Percentiles rank a stretch among this genome's conserved stretches.
Conservation (phyloP, 2,797 vertebrate genomes). For the Aeoliscus strigatus region DNA sequence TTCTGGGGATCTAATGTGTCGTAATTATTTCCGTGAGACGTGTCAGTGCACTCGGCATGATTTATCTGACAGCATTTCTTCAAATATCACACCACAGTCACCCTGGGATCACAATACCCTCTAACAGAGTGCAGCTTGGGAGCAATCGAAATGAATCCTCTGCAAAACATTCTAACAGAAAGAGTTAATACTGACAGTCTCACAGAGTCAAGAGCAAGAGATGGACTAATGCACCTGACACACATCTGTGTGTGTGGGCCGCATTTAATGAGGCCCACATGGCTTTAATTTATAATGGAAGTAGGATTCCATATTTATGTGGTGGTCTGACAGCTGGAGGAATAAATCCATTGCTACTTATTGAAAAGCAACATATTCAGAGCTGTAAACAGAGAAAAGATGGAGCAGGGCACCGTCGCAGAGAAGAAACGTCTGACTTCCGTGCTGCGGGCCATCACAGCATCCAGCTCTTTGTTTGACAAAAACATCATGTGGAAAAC, state of each 20-base stretch:
- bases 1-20: conserved; percentile 18
- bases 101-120: conserved; percentile 21
- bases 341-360: too few species aligned
- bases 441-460: too few species aligned
- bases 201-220: too few species aligned
- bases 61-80: conserved; percentile 36
- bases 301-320: conserved; percentile 72
- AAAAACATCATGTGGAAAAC: too few species aligned
- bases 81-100: conserved; percentile 20
- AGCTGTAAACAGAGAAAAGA: too few species aligned
- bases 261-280: conserved; percentile 76
- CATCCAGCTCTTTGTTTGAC: too few species aligned
- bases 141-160: conserved; percentile 42
- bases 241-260: conserved; percentile 27
- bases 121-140: conserved; percentile 32
- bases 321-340: too few species aligned
- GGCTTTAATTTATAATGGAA: conserved; percentile 76
- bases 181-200: too few species aligned
- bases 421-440: too few species aligned
- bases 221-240: conserved; percentile 32
- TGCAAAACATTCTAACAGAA: conserved; percentile 27
- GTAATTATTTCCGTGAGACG: conserved; percentile 34
- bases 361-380: too few species aligned
- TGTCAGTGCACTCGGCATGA: conserved; percentile 20
- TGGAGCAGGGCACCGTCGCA: too few species aligned